phyloP scores from a whole-genome alignment of 1,140 invertebrate genomes.

The Cyphomyrmex costatus region DNA sequence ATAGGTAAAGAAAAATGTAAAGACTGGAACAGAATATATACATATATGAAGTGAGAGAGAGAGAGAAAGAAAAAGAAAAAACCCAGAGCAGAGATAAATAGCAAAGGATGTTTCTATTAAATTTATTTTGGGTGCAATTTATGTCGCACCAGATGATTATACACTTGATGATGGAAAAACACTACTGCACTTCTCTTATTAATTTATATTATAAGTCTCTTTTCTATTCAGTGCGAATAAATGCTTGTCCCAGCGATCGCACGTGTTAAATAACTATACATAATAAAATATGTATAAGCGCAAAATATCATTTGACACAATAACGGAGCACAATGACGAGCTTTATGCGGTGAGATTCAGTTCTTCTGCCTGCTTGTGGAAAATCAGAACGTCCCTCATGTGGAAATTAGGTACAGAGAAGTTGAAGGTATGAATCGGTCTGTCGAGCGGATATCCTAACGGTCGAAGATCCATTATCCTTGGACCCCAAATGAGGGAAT shows the following conservation, averaged over 20 bases:
- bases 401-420: conserved; percentile 88
- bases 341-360: conserved; percentile 78
- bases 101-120: conserved; percentile 20
- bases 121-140: conserved; percentile 26
- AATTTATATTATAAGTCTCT: background rate
- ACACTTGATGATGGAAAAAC: background rate
- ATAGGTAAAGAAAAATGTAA: background rate
- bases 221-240: background rate
- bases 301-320: background rate
- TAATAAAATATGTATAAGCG: conserved; percentile 1
- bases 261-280: background rate
- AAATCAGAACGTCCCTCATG: conserved; percentile 88
- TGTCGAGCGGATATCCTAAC: conserved; percentile 87
- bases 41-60: background rate
- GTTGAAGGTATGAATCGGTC: conserved; percentile 86
- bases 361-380: conserved; percentile 85
- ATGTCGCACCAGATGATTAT: background rate
- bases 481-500: conserved; percentile 73
- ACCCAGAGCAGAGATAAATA: conserved; percentile 11
- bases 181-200: conserved; percentile 22
- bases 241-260: background rate
- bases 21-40: background rate
- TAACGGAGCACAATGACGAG: conserved; percentile 40
- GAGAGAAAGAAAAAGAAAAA: background rate
- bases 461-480: conserved; percentile 77